Evolutionary conservation across 1,140 invertebrate genomes (phyloP).

Genomic region (Drosophila teissieri): DNA sequence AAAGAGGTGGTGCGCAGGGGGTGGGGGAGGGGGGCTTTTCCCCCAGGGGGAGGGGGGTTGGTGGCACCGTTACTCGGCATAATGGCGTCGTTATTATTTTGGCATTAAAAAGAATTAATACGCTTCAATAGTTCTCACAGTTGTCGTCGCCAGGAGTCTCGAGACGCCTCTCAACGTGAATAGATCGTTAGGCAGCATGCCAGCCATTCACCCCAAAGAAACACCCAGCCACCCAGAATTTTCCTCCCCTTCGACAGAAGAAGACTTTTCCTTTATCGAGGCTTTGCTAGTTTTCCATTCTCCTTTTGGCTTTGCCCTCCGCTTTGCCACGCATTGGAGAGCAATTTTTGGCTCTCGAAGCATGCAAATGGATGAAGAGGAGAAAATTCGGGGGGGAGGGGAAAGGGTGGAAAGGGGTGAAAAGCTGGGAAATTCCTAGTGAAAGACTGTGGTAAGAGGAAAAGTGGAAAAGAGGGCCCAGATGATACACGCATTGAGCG

Average conservation of each 20-base stretch:
- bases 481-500: constrained; percentile 11
- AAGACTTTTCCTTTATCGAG: constrained; percentile 40
- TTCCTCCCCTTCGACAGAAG: neutral
- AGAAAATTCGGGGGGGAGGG: neutral
- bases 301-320: constrained; percentile 53
- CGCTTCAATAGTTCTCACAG: constrained; percentile 76
- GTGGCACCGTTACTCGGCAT: constrained; percentile 56
- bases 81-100: constrained; percentile 83
- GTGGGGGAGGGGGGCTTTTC: too few relatives aligned
- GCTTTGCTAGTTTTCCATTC: constrained; percentile 53
- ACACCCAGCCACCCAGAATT: neutral
- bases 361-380: constrained; percentile 47
- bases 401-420: neutral
- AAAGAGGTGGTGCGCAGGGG: constrained; percentile 3
- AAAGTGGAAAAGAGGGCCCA: too few relatives aligned
- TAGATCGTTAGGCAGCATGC: constrained; percentile 79
- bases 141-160: constrained; percentile 56
- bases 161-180: constrained; percentile 71
- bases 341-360: constrained; percentile 63
- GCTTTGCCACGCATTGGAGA: constrained; percentile 73
- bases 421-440: constrained; percentile 23
- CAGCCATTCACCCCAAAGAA: constrained; percentile 39
- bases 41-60: neutral
- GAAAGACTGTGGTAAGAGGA: neutral
- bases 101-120: constrained; percentile 84